phyloP scores from a whole-genome alignment of 2,888 invertebrate genomes.

The Netelia inedita region DNA sequence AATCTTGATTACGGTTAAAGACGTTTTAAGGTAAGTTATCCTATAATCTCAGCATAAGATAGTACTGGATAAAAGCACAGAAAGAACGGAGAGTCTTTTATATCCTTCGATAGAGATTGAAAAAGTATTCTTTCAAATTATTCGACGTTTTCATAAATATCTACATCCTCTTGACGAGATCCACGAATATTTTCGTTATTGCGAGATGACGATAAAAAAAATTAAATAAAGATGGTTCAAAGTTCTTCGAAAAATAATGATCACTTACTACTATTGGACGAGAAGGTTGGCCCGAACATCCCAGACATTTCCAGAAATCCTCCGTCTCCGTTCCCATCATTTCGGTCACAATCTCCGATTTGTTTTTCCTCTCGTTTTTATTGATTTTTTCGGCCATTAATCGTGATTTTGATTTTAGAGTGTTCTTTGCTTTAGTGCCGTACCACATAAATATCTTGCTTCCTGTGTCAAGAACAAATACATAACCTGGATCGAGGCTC shows the following conservation, averaged over 20 bases:
- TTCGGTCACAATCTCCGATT: slow-evolving; percentile 95
- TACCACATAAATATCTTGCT: slow-evolving; percentile 96
- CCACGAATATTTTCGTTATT: neutral
- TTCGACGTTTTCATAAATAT: too few relatives aligned
- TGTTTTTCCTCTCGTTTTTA: slow-evolving; percentile 98
- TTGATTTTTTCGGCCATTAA: slow-evolving; percentile 99
- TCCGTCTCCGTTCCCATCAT: slow-evolving; percentile 92
- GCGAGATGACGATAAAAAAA: neutral
- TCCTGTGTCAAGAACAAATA: slow-evolving; percentile 96
- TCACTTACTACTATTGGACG: slow-evolving; percentile 84
- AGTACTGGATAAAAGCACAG: neutral
- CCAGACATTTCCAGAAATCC: slow-evolving; percentile 94
- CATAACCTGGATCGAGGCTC: slow-evolving; percentile 95
- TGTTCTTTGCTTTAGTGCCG: slow-evolving; percentile 94
- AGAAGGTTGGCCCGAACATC: slow-evolving; percentile 86
- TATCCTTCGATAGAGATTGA: too few relatives aligned
- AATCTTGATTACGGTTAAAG: neutral
- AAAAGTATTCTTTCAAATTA: too few relatives aligned
- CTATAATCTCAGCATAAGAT: too few relatives aligned
- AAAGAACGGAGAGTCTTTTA: neutral
- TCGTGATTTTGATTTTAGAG: slow-evolving; percentile 94
- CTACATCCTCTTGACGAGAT: too few relatives aligned
- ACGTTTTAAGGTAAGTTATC: too few relatives aligned
- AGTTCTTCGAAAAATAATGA: neutral
- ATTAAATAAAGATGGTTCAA: too few relatives aligned